Evolutionary conservation across 2,797 vertebrate species (phyloP).

Genomic region (Aratinga solstitialis): DNA sequence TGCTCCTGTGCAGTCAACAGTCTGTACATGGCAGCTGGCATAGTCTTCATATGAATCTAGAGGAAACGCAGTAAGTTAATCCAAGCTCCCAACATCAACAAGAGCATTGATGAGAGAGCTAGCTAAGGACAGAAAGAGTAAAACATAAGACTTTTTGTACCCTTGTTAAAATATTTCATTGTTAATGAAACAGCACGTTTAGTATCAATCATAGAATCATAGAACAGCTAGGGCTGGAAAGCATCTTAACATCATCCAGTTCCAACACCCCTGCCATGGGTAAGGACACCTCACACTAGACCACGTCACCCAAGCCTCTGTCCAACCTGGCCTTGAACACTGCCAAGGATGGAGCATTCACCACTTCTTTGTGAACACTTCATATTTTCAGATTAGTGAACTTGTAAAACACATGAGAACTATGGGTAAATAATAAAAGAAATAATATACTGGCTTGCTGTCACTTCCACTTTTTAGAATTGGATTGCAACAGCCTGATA

Average conservation of each 20-base stretch:
- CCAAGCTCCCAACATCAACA: not conserved
- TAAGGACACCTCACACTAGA: not conserved
- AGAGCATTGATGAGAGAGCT: not conserved
- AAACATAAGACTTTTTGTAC: not conserved
- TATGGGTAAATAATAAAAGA: not conserved
- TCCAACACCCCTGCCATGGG: not conserved
- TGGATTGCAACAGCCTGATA: not conserved
- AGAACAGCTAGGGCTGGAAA: not conserved
- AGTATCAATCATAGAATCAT: not conserved
- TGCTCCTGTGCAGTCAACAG: conserved; percentile 95
- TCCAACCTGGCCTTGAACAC: not conserved
- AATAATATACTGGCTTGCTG: not conserved
- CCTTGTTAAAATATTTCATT: not conserved
- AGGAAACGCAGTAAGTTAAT: conserved; percentile 6
- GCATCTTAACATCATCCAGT: not conserved
- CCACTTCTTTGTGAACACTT: not conserved
- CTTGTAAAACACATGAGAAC: not conserved
- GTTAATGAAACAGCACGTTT: not conserved
- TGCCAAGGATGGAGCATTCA: not conserved
- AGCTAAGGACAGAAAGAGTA: not conserved
- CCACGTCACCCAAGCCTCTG: not conserved
- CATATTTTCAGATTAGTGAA: not conserved
- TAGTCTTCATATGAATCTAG: conserved; percentile 99
- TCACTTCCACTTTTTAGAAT: not conserved
- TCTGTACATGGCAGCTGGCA: conserved; percentile 98